phyloP scores from a whole-genome alignment of 2,113 vertebrate species.

The Sinocyclocheilus anophthalmus region DNA sequence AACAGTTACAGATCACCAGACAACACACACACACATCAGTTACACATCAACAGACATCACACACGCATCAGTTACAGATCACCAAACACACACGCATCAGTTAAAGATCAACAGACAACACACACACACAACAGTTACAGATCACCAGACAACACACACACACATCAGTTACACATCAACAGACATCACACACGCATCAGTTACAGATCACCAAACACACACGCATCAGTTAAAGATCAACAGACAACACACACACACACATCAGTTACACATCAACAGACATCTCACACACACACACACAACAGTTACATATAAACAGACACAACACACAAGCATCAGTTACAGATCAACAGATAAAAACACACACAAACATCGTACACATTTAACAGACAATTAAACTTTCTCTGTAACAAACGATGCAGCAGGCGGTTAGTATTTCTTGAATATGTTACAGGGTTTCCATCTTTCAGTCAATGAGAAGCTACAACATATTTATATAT shows the following conservation, averaged over 20 bases:
- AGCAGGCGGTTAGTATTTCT: too few relatives aligned
- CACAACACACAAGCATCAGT: background rate
- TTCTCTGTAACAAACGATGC: background rate
- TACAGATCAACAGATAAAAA: background rate
- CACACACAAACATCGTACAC: background rate
- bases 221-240: background rate
- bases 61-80: too few relatives aligned
- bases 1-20: background rate
- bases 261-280: too few relatives aligned
- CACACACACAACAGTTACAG: too few relatives aligned
- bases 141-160: too few relatives aligned
- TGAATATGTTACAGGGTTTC: too few relatives aligned
- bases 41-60: background rate
- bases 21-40: background rate
- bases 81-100: background rate
- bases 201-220: too few relatives aligned
- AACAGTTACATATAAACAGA: background rate
- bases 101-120: background rate
- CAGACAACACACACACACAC: slow-evolving; percentile 3
- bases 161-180: background rate
- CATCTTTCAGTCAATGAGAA: too few relatives aligned
- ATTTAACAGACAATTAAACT: too few relatives aligned
- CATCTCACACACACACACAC: background rate
- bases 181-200: background rate
- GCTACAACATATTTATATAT: background rate